phyloP scores from a whole-genome alignment of 2,797 vertebrate genomes.

The Pogoniulus pusillus region DNA sequence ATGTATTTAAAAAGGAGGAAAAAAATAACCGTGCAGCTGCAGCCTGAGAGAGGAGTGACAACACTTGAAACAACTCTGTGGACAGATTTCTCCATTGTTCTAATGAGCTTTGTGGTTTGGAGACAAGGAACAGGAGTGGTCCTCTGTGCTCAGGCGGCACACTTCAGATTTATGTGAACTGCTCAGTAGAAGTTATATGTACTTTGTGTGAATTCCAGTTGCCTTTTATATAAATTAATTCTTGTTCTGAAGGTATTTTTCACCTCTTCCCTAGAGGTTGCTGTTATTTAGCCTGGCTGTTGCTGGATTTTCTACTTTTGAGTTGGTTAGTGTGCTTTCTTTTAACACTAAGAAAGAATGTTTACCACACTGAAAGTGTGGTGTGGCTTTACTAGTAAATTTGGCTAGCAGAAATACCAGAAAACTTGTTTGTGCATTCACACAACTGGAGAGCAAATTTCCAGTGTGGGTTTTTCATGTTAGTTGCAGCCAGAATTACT shows the following conservation, averaged over 20 bases:
- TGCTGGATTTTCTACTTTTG: neutral
- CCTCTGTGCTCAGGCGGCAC: neutral
- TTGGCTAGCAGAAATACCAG: neutral
- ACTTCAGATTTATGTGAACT: fast-evolving
- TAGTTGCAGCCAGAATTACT: slow-evolving; percentile 14
- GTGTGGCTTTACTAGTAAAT: neutral
- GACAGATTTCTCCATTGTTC: neutral
- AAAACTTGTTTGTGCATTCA: slow-evolving; percentile 30
- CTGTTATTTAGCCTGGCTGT: neutral
- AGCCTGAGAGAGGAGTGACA: neutral
- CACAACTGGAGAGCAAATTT: slow-evolving; percentile 1
- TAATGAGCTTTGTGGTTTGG: neutral
- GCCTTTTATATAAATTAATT: neutral
- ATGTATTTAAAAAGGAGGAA: neutral
- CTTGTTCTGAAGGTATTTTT: neutral
- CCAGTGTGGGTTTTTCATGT: neutral
- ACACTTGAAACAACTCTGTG: neutral
- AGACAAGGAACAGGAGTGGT: neutral
- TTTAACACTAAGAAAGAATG: neutral
- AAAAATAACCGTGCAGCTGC: neutral
- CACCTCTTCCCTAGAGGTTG: neutral
- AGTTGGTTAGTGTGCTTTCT: neutral
- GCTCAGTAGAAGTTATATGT: neutral
- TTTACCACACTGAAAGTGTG: neutral
- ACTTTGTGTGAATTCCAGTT: neutral